Evolutionary conservation across 2,113 vertebrate species (phyloP).

Genomic region (Rutilus rutilus): DNA sequence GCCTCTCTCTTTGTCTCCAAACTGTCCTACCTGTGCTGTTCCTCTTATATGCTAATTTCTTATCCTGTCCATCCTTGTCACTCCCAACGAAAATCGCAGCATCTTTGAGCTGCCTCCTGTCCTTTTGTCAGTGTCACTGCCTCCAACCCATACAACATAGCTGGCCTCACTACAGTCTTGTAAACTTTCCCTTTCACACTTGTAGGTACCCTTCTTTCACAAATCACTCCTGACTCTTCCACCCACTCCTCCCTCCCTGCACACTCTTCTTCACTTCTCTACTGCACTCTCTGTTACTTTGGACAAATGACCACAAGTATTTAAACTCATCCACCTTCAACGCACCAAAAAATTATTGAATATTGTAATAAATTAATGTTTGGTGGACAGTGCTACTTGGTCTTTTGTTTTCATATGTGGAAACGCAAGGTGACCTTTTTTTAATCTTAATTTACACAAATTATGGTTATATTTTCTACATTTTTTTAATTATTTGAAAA

Average conservation of each 20-base stretch:
- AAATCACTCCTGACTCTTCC: slow-evolving; percentile 9
- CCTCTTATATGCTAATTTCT: neutral
- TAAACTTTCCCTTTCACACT: neutral
- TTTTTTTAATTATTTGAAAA: neutral
- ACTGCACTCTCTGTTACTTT: neutral
- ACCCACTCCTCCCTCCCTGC: slow-evolving; percentile 20
- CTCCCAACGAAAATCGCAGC: neutral
- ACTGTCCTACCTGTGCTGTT: neutral
- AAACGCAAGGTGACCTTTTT: neutral
- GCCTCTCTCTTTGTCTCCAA: neutral
- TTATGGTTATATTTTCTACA: neutral
- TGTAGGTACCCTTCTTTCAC: neutral
- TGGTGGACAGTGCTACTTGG: neutral
- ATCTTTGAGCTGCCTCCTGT: neutral
- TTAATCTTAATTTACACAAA: neutral
- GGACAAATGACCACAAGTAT: neutral
- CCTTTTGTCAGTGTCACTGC: neutral
- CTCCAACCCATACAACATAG: slow-evolving; percentile 4
- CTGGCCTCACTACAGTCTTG: too few species aligned
- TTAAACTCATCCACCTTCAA: slow-evolving; percentile 10
- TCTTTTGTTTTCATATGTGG: neutral
- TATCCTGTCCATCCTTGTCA: neutral
- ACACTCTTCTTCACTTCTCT: slow-evolving; percentile 14
- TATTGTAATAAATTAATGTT: neutral
- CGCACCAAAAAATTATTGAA: neutral